Conservation (phyloP, 2,113 vertebrate genomes). For the Brachionichthys hirsutus region DNA sequence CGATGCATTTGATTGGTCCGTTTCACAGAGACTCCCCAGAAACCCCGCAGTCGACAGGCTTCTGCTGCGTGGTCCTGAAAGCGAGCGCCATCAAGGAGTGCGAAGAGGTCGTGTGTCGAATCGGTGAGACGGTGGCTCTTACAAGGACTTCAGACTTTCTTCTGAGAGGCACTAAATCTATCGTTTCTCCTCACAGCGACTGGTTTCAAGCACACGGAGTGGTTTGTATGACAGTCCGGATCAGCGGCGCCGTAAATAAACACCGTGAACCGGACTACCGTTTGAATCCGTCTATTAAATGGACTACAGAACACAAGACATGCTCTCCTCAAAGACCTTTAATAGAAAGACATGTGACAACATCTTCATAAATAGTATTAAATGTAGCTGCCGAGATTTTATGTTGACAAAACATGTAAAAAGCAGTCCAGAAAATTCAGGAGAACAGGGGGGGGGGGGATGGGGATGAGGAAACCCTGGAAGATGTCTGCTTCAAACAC, state of each 20-base stretch:
- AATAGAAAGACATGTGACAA: conserved; percentile 82
- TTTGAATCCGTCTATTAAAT: background rate
- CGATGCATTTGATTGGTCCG: conserved; percentile 52
- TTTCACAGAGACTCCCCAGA: conserved; percentile 77
- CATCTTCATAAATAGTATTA: conserved; percentile 79
- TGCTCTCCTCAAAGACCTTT: conserved; percentile 75
- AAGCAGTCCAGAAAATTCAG: conserved; percentile 69
- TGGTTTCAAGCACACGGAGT: conserved; percentile 84
- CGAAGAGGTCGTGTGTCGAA: conserved; percentile 80
- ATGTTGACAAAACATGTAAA: conserved; percentile 74
- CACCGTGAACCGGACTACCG: background rate
- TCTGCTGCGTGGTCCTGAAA: conserved; percentile 79
- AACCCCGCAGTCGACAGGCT: conserved; percentile 63
- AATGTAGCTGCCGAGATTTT: conserved; percentile 81
- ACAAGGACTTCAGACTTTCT: background rate
- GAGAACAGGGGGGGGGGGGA: conserved; percentile 19
- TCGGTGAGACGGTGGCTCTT: conserved; percentile 66
- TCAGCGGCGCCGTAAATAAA: conserved; percentile 25
- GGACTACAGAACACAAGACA: conserved; percentile 8
- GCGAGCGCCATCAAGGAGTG: conserved; percentile 71
- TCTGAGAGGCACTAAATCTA: background rate
- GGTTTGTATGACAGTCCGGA: conserved; percentile 80
- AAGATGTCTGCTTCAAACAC: conserved; percentile 30
- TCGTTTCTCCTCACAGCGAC: conserved; percentile 70
- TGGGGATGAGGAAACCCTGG: conserved; percentile 33